These are phyloP conservation scores for Diorhabda carinulata DNA, from an alignment of 1,140 invertebrate species.

Conservation along the genomic window DNA sequence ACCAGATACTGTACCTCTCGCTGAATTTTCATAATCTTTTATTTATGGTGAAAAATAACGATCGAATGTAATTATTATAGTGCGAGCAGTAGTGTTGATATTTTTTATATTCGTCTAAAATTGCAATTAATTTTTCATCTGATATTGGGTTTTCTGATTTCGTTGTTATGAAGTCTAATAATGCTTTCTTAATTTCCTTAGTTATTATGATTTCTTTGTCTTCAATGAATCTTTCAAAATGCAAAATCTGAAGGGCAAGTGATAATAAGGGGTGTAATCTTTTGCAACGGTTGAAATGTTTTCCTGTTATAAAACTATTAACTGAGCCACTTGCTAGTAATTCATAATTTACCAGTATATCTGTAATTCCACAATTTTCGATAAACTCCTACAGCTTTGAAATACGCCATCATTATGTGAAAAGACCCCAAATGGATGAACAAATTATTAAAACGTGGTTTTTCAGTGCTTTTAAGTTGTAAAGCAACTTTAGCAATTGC, in stretches of 20 bases:
- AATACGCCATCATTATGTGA: slow-evolving; percentile 46
- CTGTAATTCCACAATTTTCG: slow-evolving; percentile 38
- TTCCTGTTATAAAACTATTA: slow-evolving; percentile 14
- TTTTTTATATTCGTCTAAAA: neutral
- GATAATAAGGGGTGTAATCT: neutral
- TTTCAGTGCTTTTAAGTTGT: slow-evolving; percentile 39
- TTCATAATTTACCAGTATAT: slow-evolving; percentile 14
- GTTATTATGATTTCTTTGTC: neutral
- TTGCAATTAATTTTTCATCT: neutral
- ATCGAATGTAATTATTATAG: slow-evolving; percentile 20
- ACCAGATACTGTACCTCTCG: neutral
- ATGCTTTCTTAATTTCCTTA: neutral
- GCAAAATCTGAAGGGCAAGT: slow-evolving; percentile 12
- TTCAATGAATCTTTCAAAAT: slow-evolving; percentile 13
- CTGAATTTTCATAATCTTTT: neutral
- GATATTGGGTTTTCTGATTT: slow-evolving; percentile 8
- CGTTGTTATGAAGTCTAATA: slow-evolving; percentile 7
- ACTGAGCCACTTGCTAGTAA: slow-evolving; percentile 26
- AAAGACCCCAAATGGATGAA: slow-evolving; percentile 32
- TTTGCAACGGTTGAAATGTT: too few species aligned
- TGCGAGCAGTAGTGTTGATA: slow-evolving; percentile 14
- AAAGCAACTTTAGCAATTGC: slow-evolving; percentile 36
- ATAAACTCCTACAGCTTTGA: slow-evolving; percentile 46
- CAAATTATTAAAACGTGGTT: slow-evolving; percentile 20
- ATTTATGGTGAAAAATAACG: neutral